Evolutionary conservation across 2,797 vertebrate species (phyloP).

Genomic region (Typhlichthys eigenmanni): DNA sequence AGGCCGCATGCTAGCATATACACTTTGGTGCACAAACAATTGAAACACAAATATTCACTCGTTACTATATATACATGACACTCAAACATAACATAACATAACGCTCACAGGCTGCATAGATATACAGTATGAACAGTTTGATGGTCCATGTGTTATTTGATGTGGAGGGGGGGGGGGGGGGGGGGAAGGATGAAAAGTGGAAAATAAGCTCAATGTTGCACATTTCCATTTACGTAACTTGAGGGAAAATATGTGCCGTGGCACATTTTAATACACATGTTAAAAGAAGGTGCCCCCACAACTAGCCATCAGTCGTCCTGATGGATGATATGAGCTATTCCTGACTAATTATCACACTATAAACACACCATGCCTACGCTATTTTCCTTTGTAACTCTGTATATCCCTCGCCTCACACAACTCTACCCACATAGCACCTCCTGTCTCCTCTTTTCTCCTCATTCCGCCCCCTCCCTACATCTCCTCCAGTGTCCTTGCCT

Average conservation of each 20-base stretch:
- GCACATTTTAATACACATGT: conserved; percentile 24
- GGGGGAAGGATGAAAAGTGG: neutral
- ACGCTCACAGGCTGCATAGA: conserved; percentile 1
- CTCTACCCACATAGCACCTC: conserved; percentile 22
- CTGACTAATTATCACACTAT: neutral
- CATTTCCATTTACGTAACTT: neutral
- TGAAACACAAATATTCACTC: conserved; percentile 2
- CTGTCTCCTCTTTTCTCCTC: conserved; percentile 11
- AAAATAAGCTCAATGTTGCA: neutral
- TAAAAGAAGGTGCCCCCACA: conserved; percentile 44
- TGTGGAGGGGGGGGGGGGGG: neutral
- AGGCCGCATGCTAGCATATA: conserved; percentile 4
- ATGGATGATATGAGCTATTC: conserved; percentile 49
- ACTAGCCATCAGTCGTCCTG: conserved; percentile 45
- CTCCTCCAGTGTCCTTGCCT: conserved; percentile 11
- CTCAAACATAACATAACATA: neutral
- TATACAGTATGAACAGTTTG: neutral
- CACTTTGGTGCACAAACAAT: neutral
- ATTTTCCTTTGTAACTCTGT: no score
- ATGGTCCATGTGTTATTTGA: conserved; percentile 12
- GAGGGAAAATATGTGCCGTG: conserved; percentile 14
- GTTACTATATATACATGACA: conserved; percentile 4
- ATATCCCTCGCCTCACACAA: neutral
- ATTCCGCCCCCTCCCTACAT: conserved; percentile 3
- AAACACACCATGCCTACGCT: neutral